phyloP scores from a whole-genome alignment of 2,888 invertebrate genomes.

The Hydrotaea cyrtoneurina region DNA sequence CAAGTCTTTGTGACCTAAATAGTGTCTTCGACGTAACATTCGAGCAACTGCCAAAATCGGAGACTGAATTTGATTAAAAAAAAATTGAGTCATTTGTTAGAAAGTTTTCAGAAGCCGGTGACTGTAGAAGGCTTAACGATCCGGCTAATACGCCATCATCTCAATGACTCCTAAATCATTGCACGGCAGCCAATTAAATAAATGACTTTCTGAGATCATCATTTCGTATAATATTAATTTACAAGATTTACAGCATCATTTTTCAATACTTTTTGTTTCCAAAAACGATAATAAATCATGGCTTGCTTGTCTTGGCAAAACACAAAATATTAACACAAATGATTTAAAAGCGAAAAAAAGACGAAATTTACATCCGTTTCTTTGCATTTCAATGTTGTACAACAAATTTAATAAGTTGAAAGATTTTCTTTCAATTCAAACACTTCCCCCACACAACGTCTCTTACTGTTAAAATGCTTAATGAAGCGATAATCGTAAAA shows the following conservation, averaged over 20 bases:
- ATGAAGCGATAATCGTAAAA: conserved; percentile 48
- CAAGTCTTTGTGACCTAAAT: no score
- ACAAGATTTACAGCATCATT: background rate
- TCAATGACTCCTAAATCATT: background rate
- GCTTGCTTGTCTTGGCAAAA: no score
- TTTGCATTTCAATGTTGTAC: background rate
- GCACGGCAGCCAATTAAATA: background rate
- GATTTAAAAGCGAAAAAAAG: background rate
- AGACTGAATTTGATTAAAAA: no score
- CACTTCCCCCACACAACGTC: background rate
- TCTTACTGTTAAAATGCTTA: background rate
- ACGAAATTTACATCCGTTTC: background rate
- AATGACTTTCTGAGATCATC: background rate
- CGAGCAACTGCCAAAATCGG: no score
- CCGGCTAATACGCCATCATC: no score
- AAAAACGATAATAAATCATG: background rate
- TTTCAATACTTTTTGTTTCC: background rate
- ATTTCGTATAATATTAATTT: background rate
- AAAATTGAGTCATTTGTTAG: no score
- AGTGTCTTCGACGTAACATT: no score
- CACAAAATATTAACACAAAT: background rate
- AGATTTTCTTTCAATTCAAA: background rate
- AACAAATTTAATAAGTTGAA: background rate
- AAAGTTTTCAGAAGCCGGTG: no score
- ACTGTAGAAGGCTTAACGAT: no score